Base-by-base conservation (phyloP, 2,797 vertebrate genomes). In the Anguilla pacifica region DNA sequence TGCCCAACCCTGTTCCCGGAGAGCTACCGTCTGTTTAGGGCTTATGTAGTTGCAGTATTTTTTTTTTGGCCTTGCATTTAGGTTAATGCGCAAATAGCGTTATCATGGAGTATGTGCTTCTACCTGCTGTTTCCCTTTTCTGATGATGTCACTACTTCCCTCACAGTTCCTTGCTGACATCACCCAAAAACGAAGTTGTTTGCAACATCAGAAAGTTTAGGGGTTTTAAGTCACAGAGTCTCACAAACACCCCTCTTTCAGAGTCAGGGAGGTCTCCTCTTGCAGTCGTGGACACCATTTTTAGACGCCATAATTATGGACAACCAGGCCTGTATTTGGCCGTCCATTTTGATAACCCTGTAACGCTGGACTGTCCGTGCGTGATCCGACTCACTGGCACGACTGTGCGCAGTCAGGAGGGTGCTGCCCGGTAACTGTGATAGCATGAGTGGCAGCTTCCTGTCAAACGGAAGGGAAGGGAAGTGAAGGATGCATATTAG, bases 381-480 rank as follows among this genome's bases (percentile, higher is more conserved):
- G 5, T 31, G 70, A 79, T 64, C 35, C 6, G 0, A 5, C 17
- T 49, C 89, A 77, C 93, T 92, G 91, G 94, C 91, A 39, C 84
- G 85, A 86, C 89, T 11, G 82, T 86, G 70, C 94, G 94, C 89
- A 90, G 90, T 93, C 89, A 89, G 86, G 81, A 0, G 70, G 90
- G 85, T 86, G 87, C 86, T 64, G 59, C 89, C 88, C 81, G 77
- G 11, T 10, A 0, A 70, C 72, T 87, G 74, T 59, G 28, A 19
- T 87, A 92, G 91, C 89, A 84, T 67, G 74, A 88, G 83, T 86
- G 83, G 43, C 39, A 87, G 90, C 92, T 93, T 92, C 91, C 92
- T 92, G 90, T 49, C 35, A 0, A 64, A 64, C 39, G 28, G 31
- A 85, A 74, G 28, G 57, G 39, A 17, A 25, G 61, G 39, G 39